A percentile compares a stretch with the other conserved stretches of the same genome.
These are phyloP conservation scores for Xiphorhynchus erythropygius DNA, from an alignment of 2,797 vertebrate species.

Conservation along the genomic window DNA sequence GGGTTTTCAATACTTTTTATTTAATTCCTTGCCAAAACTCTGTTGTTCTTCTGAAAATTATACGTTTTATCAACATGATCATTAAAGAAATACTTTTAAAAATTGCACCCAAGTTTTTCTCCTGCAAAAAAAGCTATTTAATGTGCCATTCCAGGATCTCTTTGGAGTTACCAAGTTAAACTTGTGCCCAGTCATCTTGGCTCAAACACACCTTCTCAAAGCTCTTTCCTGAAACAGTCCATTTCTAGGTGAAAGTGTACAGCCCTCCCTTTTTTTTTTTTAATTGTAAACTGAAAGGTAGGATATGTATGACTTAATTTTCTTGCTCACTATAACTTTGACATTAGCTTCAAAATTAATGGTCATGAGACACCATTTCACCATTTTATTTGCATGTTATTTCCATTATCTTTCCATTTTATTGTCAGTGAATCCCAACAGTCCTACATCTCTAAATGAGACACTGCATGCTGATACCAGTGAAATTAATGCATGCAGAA, in stretches of 20 bases:
- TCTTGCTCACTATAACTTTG: neutral
- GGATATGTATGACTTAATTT: neutral
- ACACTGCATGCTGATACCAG: neutral
- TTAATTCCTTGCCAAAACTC: neutral
- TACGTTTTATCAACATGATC: neutral
- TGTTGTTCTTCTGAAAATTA: neutral
- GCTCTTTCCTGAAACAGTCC: neutral
- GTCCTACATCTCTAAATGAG: neutral
- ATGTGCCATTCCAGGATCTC: neutral
- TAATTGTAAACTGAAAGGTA: neutral
- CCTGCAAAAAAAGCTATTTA: neutral
- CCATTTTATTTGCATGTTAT: neutral
- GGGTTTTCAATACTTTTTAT: neutral
- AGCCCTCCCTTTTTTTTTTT: rapidly evolving
- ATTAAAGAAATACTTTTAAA: rapidly evolving
- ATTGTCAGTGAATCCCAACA: neutral
- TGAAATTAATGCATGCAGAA: neutral
- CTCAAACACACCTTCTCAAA: neutral
- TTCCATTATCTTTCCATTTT: neutral
- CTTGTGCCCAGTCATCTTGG: neutral
- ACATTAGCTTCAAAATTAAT: neutral
- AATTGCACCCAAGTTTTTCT: neutral
- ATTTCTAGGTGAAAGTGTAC: neutral
- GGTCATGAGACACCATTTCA: neutral
- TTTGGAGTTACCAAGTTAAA: neutral